These are phyloP conservation scores for Teleogryllus occipitalis DNA, from an alignment of 1,140 invertebrate genomes.

Conservation along the genomic window DNA sequence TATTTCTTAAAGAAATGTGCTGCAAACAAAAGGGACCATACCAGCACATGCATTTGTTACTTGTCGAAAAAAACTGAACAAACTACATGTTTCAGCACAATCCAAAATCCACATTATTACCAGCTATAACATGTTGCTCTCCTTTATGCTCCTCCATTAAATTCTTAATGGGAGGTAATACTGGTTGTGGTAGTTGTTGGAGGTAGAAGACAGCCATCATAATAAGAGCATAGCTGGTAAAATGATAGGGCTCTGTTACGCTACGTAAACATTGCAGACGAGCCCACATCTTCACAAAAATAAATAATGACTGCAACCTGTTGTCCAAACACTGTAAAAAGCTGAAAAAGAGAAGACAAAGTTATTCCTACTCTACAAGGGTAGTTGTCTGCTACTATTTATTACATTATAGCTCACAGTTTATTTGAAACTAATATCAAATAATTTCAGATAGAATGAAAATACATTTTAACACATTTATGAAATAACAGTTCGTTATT, in stretches of 20 bases:
- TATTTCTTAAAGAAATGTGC: no score
- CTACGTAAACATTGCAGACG: not conserved
- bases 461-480: no score
- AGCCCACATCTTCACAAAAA: not conserved
- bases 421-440: no score
- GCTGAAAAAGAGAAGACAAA: not conserved
- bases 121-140: not conserved
- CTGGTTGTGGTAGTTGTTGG: not conserved
- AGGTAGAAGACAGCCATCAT: not conserved
- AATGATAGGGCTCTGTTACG: not conserved
- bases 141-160: not conserved
- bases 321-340: not conserved
- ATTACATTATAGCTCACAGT: no score
- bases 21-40: no score
- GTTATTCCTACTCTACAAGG: no score
- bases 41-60: no score
- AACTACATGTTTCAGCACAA: no score
- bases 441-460: no score
- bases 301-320: not conserved
- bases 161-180: not conserved
- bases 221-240: not conserved
- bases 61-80: no score
- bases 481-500: no score
- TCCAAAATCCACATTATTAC: not conserved
- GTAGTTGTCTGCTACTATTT: no score